Conservation (phyloP, 2,888 invertebrate species). For the Chydorus sphaericus region DNA sequence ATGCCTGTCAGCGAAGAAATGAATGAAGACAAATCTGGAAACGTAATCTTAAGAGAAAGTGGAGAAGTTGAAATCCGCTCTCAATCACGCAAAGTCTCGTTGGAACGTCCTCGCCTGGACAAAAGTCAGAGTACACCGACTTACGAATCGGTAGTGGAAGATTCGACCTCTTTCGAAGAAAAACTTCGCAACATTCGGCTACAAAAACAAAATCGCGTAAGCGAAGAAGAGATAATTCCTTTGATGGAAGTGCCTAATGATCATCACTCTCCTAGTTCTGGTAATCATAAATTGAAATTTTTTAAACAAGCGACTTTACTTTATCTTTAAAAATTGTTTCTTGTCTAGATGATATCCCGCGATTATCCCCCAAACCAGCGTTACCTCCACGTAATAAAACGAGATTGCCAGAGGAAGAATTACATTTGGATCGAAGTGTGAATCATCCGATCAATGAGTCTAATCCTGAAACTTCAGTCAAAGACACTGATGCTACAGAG, state of each 20-base stretch:
- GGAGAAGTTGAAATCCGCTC: conserved; percentile 6
- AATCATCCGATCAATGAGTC: no score
- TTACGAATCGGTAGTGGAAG: conserved; percentile 38
- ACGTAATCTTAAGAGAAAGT: background rate
- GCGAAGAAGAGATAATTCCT: background rate
- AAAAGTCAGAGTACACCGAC: conserved; percentile 72
- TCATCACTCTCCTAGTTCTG: background rate
- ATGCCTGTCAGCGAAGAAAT: background rate
- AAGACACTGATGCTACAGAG: no score
- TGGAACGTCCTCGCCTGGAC: conserved; percentile 46
- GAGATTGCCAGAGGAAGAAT: background rate
- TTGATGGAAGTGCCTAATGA: background rate
- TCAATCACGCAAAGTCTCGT: conserved; percentile 18
- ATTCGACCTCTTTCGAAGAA: conserved; percentile 8
- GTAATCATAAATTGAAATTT: background rate
- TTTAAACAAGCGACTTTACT: no score
- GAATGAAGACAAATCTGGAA: background rate
- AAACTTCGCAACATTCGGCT: conserved; percentile 9
- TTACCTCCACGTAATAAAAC: conserved; percentile 12
- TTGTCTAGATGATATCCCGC: background rate
- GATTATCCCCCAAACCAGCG: conserved; percentile 10
- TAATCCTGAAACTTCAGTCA: no score
- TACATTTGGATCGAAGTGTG: no score
- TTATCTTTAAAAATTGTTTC: no score
- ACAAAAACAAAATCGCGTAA: conserved; percentile 6